Conservation (phyloP, 2,888 invertebrate species). For the Polymixis flavicincta region DNA sequence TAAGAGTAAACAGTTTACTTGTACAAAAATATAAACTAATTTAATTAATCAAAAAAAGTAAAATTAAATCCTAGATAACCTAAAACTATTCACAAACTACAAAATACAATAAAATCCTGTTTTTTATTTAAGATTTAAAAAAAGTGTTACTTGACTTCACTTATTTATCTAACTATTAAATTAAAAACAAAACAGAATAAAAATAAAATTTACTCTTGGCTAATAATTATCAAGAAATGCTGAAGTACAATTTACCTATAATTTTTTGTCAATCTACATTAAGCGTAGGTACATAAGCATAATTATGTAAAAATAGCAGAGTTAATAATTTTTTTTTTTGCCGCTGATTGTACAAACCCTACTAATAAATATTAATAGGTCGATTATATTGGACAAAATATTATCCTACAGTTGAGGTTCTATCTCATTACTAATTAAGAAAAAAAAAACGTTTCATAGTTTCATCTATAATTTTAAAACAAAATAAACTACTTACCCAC, state of each 20-base stretch:
- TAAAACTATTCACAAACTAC: no score
- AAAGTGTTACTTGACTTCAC: no score
- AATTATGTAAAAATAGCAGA: not conserved
- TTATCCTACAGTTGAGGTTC: not conserved
- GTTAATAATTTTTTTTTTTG: not conserved
- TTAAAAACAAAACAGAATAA: not conserved
- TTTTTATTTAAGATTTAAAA: no score
- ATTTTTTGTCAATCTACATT: not conserved
- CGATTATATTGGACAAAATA: constrained; percentile 1
- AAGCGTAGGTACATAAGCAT: no score
- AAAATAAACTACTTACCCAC: not conserved
- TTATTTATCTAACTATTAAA: not conserved
- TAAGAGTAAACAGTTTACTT: no score
- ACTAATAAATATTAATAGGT: constrained; percentile 10
- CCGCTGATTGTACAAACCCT: not conserved
- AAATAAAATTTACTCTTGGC: not conserved
- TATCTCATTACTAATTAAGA: constrained; percentile 6
- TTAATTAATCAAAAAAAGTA: no score
- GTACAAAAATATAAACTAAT: no score
- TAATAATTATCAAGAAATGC: not conserved
- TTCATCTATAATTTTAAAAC: not conserved
- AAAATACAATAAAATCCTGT: no score
- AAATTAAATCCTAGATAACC: no score
- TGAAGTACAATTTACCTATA: not conserved
- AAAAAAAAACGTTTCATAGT: not conserved